Conservation (phyloP, 2,797 vertebrate genomes). For the Chaenodraco wilsoni region DNA sequence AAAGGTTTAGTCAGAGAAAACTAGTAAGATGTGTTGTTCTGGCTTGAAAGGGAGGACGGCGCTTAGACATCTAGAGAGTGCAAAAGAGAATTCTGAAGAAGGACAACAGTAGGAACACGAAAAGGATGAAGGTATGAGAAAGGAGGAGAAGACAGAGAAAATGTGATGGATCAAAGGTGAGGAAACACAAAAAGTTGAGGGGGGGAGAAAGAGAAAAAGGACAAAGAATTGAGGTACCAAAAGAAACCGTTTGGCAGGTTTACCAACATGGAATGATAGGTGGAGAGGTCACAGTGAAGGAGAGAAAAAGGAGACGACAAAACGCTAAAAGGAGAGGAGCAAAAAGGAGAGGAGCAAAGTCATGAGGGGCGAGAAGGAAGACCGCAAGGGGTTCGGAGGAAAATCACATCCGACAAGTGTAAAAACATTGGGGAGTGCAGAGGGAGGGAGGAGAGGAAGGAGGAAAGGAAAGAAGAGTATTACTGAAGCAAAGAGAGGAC, state of each 20-base stretch:
- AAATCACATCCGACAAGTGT: constrained; percentile 54
- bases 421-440: constrained; percentile 9
- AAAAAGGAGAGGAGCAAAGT: constrained; percentile 8
- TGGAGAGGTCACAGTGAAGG: constrained; percentile 6
- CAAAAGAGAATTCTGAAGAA: constrained; percentile 7
- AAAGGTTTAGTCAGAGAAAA: constrained; percentile 35
- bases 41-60: constrained; percentile 37
- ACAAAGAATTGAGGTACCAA: neutral
- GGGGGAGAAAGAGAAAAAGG: neutral
- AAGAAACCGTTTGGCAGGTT: constrained; percentile 33
- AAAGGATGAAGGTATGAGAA: constrained; percentile 10
- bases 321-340: neutral
- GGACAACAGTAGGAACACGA: constrained; percentile 1
- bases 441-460: neutral
- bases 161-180: constrained; percentile 18
- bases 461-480: constrained; percentile 23
- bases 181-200: neutral
- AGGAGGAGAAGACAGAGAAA: neutral
- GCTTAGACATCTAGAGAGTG: constrained; percentile 31
- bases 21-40: constrained; percentile 37
- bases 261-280: constrained; percentile 36
- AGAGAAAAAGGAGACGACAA: constrained; percentile 1
- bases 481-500: constrained; percentile 36
- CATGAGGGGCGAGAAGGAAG: constrained; percentile 16
- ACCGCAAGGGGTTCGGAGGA: constrained; percentile 19